A percentile compares a stretch with the other conserved stretches of the same genome.
Evolutionary conservation across 2,888 invertebrate species (phyloP).

Genomic region (Tetranychus truncatus): DNA sequence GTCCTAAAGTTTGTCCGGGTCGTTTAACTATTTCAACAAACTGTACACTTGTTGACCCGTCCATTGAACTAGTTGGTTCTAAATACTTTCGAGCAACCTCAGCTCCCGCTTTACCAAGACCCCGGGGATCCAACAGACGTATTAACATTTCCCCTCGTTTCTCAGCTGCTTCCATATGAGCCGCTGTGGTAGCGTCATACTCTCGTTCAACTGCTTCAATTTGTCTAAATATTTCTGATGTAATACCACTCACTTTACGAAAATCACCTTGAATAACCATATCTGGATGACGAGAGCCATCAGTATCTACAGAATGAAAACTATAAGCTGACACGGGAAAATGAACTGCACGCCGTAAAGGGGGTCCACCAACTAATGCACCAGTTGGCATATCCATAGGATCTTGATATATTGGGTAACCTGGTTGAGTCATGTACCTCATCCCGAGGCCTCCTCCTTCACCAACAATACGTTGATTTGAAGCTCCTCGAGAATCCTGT

Average conservation of each 20-base stretch:
- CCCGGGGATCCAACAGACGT: slow-evolving; percentile 65
- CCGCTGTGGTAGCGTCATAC: slow-evolving; percentile 76
- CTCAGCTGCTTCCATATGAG: slow-evolving; percentile 67
- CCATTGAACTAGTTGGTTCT: slow-evolving; percentile 26
- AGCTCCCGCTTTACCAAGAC: slow-evolving; percentile 64
- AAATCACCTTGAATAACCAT: slow-evolving; percentile 73
- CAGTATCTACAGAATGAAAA: slow-evolving; percentile 3
- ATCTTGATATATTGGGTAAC: slow-evolving; percentile 12
- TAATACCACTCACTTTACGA: slow-evolving; percentile 86
- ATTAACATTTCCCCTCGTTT: slow-evolving; percentile 80
- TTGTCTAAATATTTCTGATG: slow-evolving; percentile 87
- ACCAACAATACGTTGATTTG: slow-evolving; percentile 8
- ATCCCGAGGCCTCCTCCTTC: background rate
- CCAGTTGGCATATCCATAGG: slow-evolving; percentile 33
- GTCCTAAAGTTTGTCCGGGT: slow-evolving; percentile 90
- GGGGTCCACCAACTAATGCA: slow-evolving; percentile 32
- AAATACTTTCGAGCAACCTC: slow-evolving; percentile 74
- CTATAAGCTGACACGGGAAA: slow-evolving; percentile 38
- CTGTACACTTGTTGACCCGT: slow-evolving; percentile 22
- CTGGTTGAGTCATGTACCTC: slow-evolving; percentile 2
- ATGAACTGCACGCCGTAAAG: slow-evolving; percentile 38
- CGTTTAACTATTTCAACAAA: slow-evolving; percentile 96
- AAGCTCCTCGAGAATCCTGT: background rate
- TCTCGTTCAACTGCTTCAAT: slow-evolving; percentile 91
- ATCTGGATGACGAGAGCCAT: slow-evolving; percentile 22